Conservation (phyloP, 2,797 vertebrate genomes). For the Melanotaenia maccullochi region DNA sequence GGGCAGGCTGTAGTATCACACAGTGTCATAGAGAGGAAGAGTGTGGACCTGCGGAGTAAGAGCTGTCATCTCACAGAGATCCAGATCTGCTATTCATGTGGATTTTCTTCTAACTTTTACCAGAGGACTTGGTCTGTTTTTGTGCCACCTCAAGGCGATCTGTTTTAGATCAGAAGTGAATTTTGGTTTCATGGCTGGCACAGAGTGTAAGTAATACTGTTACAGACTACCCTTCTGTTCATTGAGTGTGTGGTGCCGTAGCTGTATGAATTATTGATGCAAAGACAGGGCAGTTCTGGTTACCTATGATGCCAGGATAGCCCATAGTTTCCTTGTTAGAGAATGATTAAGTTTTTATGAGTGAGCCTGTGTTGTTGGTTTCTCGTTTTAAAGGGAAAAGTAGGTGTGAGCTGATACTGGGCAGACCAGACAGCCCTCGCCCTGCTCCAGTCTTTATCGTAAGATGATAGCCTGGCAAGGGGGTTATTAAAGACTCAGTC, state of each 20-base stretch:
- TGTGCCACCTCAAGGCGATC: slow-evolving; percentile 35
- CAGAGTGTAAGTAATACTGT: slow-evolving; percentile 65
- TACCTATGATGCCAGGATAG: slow-evolving; percentile 56
- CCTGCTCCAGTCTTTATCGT: slow-evolving; percentile 71
- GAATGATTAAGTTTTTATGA: slow-evolving; percentile 48
- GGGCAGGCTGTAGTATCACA: slow-evolving; percentile 73
- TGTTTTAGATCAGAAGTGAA: slow-evolving; percentile 37
- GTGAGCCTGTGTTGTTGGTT: slow-evolving; percentile 54
- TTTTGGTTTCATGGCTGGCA: slow-evolving; percentile 51
- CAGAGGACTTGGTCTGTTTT: slow-evolving; percentile 33
- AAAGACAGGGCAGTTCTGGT: slow-evolving; percentile 58
- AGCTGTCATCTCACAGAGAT: slow-evolving; percentile 59
- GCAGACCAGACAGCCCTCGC: slow-evolving; percentile 63
- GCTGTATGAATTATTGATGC: slow-evolving; percentile 78
- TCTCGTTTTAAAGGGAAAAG: slow-evolving; percentile 56
- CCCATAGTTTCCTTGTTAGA: slow-evolving; percentile 41
- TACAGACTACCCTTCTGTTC: slow-evolving; percentile 58
- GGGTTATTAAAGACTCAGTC: slow-evolving; percentile 62
- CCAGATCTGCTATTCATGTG: slow-evolving; percentile 54
- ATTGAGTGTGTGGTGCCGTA: slow-evolving; percentile 63
- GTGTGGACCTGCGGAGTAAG: slow-evolving; percentile 57
- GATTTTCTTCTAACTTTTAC: slow-evolving; percentile 54
- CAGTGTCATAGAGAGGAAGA: slow-evolving; percentile 67
- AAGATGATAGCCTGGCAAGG: slow-evolving; percentile 71
- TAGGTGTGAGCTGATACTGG: slow-evolving; percentile 74